Conservation (phyloP, 92 coral and sea anemone genomes). For the Umimayanthus kanabou region DNA sequence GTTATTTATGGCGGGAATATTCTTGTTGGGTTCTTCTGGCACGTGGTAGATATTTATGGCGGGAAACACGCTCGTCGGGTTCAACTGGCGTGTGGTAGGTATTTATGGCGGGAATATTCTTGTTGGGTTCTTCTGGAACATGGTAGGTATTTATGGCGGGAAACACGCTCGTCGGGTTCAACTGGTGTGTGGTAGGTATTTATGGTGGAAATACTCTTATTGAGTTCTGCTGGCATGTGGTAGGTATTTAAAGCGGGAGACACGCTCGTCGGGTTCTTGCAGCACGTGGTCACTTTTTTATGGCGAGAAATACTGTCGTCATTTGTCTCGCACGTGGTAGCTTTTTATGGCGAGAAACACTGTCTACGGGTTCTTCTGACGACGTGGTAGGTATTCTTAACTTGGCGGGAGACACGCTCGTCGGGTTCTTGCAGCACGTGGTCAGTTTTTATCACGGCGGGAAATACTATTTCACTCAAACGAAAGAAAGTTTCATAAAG, state of each 20-base stretch:
- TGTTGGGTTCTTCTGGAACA: not conserved
- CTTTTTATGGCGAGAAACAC: conserved; percentile 31
- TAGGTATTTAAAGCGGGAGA: not conserved
- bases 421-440: not conserved
- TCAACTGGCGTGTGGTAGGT: no score
- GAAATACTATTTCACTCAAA: no score
- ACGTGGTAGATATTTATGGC: conserved; percentile 51
- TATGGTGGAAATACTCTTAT: not conserved
- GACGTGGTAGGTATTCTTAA: not conserved
- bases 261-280: not conserved
- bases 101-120: no score
- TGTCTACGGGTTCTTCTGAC: not conserved
- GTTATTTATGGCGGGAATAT: no score
- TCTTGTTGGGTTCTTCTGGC: no score
- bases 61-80: no score
- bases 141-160: conserved; percentile 10
- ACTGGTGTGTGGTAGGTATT: no score
- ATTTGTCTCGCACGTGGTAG: no score
- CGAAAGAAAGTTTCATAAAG: no score
- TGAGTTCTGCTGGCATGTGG: not conserved
- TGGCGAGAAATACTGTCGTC: no score
- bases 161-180: not conserved
- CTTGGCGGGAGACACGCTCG: not conserved
- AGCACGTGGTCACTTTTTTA: no score
- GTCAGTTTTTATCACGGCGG: conserved; percentile 12